Conservation (phyloP, 2,888 invertebrate species). For the Podotricha telesiphe region DNA sequence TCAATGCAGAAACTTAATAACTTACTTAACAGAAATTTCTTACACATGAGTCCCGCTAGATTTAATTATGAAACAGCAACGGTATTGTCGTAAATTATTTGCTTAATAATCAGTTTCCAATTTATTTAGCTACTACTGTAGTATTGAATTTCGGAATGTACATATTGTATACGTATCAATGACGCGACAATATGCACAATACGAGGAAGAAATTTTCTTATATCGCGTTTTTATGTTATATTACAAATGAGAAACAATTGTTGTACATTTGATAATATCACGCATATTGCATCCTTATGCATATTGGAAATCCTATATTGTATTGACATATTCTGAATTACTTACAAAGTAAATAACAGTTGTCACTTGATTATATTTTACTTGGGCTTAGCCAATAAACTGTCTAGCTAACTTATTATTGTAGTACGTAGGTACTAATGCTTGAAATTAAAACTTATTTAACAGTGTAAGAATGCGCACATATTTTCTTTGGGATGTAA, state of each 20-base stretch:
- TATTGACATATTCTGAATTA: conserved; percentile 14
- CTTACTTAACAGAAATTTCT: too few species aligned
- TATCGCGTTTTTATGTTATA: not conserved
- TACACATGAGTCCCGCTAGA: too few species aligned
- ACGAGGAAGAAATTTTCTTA: not conserved
- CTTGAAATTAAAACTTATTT: conserved; percentile 35
- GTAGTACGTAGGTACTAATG: conserved; percentile 29
- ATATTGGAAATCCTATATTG: conserved; percentile 30
- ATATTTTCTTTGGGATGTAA: conserved; percentile 18
- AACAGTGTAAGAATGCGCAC: conserved; percentile 17
- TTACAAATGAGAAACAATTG: not conserved
- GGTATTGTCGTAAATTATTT: too few species aligned
- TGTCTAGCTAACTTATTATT: conserved; percentile 32
- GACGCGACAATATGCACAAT: not conserved
- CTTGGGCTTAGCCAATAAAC: not conserved
- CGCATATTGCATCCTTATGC: not conserved
- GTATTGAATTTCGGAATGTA: not conserved
- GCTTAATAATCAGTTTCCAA: too few species aligned
- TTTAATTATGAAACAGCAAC: too few species aligned
- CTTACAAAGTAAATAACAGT: conserved; percentile 10
- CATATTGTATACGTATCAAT: not conserved
- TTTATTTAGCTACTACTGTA: not conserved
- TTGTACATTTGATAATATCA: too few species aligned
- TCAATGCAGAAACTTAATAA: conserved; percentile 46
- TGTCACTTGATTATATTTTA: conserved; percentile 7